A percentile compares a stretch with the other conserved stretches of the same genome.
Conservation (phyloP, 2,888 invertebrate species). For the Adelphocoris suturalis region DNA sequence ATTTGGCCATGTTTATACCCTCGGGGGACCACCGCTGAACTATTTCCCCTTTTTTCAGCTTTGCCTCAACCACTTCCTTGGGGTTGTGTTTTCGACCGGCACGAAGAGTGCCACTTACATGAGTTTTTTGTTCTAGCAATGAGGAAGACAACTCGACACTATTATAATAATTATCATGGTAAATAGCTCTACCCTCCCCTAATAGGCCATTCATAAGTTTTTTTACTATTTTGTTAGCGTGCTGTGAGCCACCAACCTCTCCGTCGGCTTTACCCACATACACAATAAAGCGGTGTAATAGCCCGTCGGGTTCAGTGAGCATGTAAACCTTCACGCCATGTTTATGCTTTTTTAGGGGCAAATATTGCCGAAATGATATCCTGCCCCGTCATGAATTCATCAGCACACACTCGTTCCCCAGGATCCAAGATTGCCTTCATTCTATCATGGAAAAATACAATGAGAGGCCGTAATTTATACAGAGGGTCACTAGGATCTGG, state of each 20-base stretch:
- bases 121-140: constrained; percentile 1
- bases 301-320: constrained; percentile 77
- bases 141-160: constrained; percentile 56
- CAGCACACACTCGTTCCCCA: constrained; percentile 77
- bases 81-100: constrained; percentile 57
- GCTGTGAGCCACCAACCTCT: constrained; percentile 62
- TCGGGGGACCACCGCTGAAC: constrained; percentile 10
- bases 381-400: constrained; percentile 78
- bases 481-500: constrained; percentile 37
- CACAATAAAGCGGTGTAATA: constrained; percentile 75
- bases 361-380: constrained; percentile 77
- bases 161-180: constrained; percentile 67
- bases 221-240: constrained; percentile 37
- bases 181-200: constrained; percentile 66
- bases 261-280: constrained; percentile 76
- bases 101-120: constrained; percentile 66
- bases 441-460: constrained; percentile 77
- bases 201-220: constrained; percentile 55
- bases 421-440: constrained; percentile 77
- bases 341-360: constrained; percentile 77
- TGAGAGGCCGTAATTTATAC: constrained; percentile 77
- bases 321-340: constrained; percentile 78
- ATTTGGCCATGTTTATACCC: constrained; percentile 64
- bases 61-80: constrained; percentile 56
- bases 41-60: constrained; percentile 68